Conservation (phyloP, 2,888 invertebrate species). For the Phragmatobia fuliginosa region DNA sequence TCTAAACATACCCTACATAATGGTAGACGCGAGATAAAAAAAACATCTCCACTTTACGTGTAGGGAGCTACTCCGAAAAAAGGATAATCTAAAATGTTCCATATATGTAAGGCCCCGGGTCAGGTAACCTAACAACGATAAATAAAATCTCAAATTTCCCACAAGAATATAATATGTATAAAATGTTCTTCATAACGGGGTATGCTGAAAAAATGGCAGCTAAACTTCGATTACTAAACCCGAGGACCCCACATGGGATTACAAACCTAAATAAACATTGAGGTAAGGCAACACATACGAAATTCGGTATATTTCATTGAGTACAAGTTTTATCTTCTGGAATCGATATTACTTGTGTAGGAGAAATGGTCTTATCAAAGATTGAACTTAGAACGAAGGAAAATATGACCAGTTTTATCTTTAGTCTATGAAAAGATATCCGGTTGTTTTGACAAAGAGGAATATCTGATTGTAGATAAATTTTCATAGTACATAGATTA, state of each 20-base stretch:
- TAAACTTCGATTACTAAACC: constrained; percentile 32
- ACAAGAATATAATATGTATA: constrained; percentile 36
- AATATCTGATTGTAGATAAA: background rate
- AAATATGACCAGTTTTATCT: background rate
- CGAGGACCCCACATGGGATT: constrained; percentile 24
- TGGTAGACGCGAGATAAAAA: no score
- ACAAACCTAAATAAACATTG: constrained; percentile 49
- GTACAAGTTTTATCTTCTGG: constrained; percentile 19
- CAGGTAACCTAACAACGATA: constrained; percentile 23
- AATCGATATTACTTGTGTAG: constrained; percentile 20
- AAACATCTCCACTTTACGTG: no score
- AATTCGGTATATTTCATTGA: constrained; percentile 20
- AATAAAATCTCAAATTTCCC: constrained; percentile 40
- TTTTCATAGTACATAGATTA: background rate
- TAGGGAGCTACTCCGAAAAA: no score
- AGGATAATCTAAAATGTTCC: background rate
- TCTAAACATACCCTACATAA: no score
- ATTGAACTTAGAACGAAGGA: background rate
- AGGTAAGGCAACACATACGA: constrained; percentile 1
- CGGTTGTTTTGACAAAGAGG: background rate
- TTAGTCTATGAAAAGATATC: background rate
- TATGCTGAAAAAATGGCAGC: constrained; percentile 24
- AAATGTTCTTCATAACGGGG: constrained; percentile 28
- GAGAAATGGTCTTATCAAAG: constrained; percentile 10
- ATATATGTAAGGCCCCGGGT: constrained; percentile 16